These are phyloP conservation scores for Charadrius vociferus DNA, from an alignment of 2,113 vertebrate genomes.

Conservation along the genomic window DNA sequence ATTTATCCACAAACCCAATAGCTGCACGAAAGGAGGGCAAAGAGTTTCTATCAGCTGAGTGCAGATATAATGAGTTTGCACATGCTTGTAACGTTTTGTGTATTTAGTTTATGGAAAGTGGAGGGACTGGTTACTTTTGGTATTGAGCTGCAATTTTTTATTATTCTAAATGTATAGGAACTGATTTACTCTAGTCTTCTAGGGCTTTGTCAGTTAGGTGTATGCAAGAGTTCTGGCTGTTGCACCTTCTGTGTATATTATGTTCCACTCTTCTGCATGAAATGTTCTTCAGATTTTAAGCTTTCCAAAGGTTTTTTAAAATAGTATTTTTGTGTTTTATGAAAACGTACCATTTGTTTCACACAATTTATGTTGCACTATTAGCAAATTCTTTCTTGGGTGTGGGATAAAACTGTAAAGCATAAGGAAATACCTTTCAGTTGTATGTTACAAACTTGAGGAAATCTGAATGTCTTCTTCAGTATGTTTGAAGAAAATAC, in stretches of 20 bases:
- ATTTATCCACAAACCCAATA: not conserved
- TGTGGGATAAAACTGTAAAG: not conserved
- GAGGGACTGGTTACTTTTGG: not conserved
- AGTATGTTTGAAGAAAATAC: not conserved
- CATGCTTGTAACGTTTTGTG: not conserved
- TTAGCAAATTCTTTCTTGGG: not conserved
- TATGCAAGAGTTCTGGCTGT: not conserved
- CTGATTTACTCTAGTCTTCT: not conserved
- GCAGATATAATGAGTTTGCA: not conserved
- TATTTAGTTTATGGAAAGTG: not conserved
- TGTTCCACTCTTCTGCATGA: not conserved
- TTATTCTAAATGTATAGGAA: not conserved
- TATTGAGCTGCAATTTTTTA: not conserved
- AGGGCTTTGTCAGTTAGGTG: not conserved
- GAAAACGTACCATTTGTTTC: not conserved
- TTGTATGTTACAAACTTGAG: not conserved
- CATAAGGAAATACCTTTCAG: not conserved
- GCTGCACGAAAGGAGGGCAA: not conserved
- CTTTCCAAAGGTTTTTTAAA: not conserved
- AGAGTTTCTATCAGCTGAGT: not conserved
- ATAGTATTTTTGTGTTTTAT: not conserved
- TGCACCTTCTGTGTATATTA: not conserved
- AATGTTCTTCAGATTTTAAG: not conserved
- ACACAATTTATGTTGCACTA: not conserved
- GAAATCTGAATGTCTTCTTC: not conserved